phyloP scores from a whole-genome alignment of 2,888 invertebrate species.

The Scaptomyza reducta region DNA sequence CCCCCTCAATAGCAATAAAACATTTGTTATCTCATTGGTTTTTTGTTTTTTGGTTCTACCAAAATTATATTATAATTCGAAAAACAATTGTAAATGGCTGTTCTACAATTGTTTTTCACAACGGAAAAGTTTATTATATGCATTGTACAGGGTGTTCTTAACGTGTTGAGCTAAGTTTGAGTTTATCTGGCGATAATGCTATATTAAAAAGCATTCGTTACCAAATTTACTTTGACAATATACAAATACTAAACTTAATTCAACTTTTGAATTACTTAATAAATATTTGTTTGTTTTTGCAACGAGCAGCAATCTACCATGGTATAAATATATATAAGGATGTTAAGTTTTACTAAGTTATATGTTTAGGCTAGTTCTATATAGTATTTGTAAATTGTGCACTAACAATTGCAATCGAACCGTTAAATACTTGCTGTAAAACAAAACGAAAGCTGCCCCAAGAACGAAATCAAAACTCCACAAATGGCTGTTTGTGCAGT shows the following conservation, averaged over 20 bases:
- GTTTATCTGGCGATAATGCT: slow-evolving; percentile 23
- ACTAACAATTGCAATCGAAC: slow-evolving; percentile 34
- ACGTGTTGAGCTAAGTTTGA: slow-evolving; percentile 8
- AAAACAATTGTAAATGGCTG: slow-evolving; percentile 77
- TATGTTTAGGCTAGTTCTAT: slow-evolving; percentile 29
- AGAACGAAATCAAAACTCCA: slow-evolving; percentile 16
- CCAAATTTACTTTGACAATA: slow-evolving; percentile 50
- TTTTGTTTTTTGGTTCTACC: slow-evolving; percentile 48
- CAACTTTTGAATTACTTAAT: slow-evolving; percentile 17
- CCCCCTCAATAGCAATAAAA: neutral
- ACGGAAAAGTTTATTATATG: slow-evolving; percentile 1
- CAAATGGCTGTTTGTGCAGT: slow-evolving; percentile 62
- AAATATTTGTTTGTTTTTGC: slow-evolving; percentile 1
- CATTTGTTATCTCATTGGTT: slow-evolving; percentile 11
- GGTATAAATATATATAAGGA: neutral
- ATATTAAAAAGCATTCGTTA: slow-evolving; percentile 72
- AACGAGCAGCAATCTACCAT: slow-evolving; percentile 11
- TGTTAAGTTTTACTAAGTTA: neutral
- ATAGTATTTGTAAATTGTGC: slow-evolving; percentile 30
- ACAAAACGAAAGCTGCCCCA: slow-evolving; percentile 19
- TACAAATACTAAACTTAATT: slow-evolving; percentile 27
- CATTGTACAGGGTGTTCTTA: slow-evolving; percentile 68
- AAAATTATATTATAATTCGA: slow-evolving; percentile 48
- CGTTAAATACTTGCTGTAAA: slow-evolving; percentile 34
- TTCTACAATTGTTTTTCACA: slow-evolving; percentile 63